Base-by-base conservation (phyloP, 2,888 invertebrate species). In the Furcula furcula region DNA sequence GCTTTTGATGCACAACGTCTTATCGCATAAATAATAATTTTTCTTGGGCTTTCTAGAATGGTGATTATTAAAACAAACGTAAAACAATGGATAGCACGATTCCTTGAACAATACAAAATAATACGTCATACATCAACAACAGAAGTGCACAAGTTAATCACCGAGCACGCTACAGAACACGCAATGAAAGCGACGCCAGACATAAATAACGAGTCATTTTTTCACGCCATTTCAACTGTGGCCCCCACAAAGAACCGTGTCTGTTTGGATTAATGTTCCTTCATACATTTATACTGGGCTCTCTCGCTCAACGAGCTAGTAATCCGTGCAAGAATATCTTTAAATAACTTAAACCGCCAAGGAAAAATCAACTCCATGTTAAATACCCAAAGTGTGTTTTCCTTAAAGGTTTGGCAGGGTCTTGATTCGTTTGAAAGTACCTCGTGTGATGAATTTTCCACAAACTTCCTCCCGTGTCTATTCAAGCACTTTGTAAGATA, bases 401-500 rank as follows among this genome's bases (percentile, higher is more conserved):
- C 0, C 22, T 13, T 2, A 2, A 1, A 2, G 7, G n/a, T 4
- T 4, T 55, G 49, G 2, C 0, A 9, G 7, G 7, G 10, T 18
- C 11, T 11, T 18, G 2, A n/a, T 0, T 0, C 0, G n/a, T 5
- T 11, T 2, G 19, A 47, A 36, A 40, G 21, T 40, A 44, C 54
- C 54, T 56, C 63, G 59, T 46, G 50, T 57, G 58, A 82, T 85
- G 85, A 83, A 82, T 84, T 84, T 68, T 58, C 60, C 45, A 60
- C 54, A 51, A 45, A 51, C 45, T 55, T 40, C 83, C 76, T 75
- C 65, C 69, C 69, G 80, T 83, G 85, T 86, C 85, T 86, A 82
- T 82, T 79, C 76, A 76, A 85, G 83, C 82, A 86, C 84, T 86
- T 86, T 86, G 87, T 82, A 80, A 84, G 84, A 86, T 87, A 87